Base-by-base conservation (phyloP, 2,888 invertebrate genomes). In the Andrena hattorfiana region DNA sequence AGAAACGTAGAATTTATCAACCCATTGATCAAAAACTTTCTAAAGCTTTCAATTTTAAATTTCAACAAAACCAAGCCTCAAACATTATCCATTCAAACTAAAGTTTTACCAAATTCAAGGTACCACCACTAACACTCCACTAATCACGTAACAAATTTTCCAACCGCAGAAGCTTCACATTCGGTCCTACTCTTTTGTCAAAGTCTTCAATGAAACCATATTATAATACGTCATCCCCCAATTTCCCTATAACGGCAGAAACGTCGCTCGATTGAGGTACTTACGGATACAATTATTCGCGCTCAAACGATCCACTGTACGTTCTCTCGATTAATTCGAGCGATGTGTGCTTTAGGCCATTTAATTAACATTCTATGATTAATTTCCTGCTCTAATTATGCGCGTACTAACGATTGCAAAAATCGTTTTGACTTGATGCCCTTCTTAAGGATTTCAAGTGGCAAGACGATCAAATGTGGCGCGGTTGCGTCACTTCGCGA, bases 251-350 rank as follows among this genome's bases (percentile, higher is more conserved):
- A 23, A 0, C 32, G 30, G 32, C 20, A 26, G 23, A 32, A 69
- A 35, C 32, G 30, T 32, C 10, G 62, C n/a, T 51, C 51, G 23
- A 72, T 16, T 35, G 35, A 72, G 35, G 26, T 49, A 64, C 13
- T 54, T 72, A 51, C 51, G 32, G 7, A 62, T 63, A 64, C 54
- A 64, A 72, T 72, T 32, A 35, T 54, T 71, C 8, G 28, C 10
- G 35, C 49, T 62, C 49, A 13, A 20, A 42, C 49, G 20, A 48
- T 20, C 28, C 26, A 35, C 23, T 48, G 28, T 42, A 6, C 13
- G 23, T 30, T 51, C 20, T 28, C 30, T 10, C 42, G 23, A 72
- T 72, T 59, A 71, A 8, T 42, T 71, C 7, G 16, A 42, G 13
- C n/a, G 62, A 54, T 30, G 35, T 4, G 0, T 56, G 56, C 56